Conservation (phyloP, 2,888 invertebrate species). For the Eubasilissa splendida region DNA sequence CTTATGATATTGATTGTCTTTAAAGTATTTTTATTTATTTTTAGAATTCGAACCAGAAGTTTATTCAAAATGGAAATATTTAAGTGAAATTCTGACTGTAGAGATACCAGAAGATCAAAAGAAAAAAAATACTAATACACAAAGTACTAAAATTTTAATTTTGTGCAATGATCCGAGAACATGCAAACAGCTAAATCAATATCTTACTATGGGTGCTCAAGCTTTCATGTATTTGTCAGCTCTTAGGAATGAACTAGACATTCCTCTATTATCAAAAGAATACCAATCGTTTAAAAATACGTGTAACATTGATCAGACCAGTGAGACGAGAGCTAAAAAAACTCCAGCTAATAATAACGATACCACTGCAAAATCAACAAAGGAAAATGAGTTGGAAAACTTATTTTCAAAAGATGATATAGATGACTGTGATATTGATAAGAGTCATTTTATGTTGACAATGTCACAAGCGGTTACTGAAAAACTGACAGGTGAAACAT, state of each 20-base stretch:
- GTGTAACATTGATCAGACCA: constrained; percentile 60
- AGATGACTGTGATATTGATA: constrained; percentile 69
- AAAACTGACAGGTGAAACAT: constrained; percentile 58
- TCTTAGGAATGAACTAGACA: constrained; percentile 73
- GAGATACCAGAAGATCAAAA: constrained; percentile 87
- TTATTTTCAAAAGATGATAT: constrained; percentile 57
- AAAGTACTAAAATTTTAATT: constrained; percentile 80
- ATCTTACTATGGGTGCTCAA: constrained; percentile 77
- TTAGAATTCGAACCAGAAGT: constrained; percentile 86
- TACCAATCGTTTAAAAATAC: constrained; percentile 65
- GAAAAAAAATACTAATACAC: constrained; percentile 63
- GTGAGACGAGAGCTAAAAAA: not conserved
- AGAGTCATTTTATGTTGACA: constrained; percentile 80
- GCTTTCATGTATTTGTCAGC: constrained; percentile 77
- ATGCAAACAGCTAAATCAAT: constrained; percentile 85
- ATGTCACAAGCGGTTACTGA: constrained; percentile 73
- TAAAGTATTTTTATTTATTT: constrained; percentile 57
- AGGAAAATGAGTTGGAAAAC: constrained; percentile 38
- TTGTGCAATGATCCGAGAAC: constrained; percentile 88
- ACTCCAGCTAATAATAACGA: not conserved
- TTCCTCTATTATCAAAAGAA: constrained; percentile 73
- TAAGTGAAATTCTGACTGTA: constrained; percentile 83
- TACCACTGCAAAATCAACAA: constrained; percentile 3
- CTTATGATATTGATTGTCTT: not conserved
- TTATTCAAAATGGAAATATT: constrained; percentile 91